Conservation (phyloP, 2,888 invertebrate species). For the Leptopilina syphax region DNA sequence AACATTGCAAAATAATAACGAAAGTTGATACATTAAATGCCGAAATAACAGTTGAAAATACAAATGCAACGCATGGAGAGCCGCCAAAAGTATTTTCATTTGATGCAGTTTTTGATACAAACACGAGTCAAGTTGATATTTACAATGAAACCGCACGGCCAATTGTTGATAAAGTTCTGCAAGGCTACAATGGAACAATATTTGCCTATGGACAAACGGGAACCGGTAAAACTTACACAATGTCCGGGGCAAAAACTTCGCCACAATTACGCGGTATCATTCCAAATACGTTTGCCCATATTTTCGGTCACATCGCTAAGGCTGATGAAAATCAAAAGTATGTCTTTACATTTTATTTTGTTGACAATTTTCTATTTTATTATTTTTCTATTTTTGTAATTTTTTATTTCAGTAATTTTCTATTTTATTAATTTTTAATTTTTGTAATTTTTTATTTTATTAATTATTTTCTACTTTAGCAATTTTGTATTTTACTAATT, state of each 20-base stretch:
- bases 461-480: too few relatives aligned
- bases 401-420: too few relatives aligned
- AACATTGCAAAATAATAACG: conserved; percentile 85
- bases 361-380: not conserved
- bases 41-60: conserved; percentile 87
- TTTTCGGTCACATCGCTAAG: conserved; percentile 98
- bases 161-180: conserved; percentile 96
- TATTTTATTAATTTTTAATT: too few relatives aligned
- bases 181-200: conserved; percentile 97
- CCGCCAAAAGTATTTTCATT: conserved; percentile 95
- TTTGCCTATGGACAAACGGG: conserved; percentile 96
- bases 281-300: conserved; percentile 99
- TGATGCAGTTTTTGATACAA: conserved; percentile 94
- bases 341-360: conserved; percentile 62
- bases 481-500: too few relatives aligned
- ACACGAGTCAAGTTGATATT: conserved; percentile 94
- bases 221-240: conserved; percentile 99
- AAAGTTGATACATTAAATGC: conserved; percentile 87
- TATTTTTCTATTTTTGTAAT: too few relatives aligned
- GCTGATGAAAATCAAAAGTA: conserved; percentile 94
- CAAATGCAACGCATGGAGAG: conserved; percentile 84
- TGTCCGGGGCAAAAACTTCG: conserved; percentile 93
- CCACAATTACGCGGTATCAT: conserved; percentile 97
- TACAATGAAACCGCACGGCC: conserved; percentile 98
- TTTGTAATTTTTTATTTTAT: too few relatives aligned